Base-by-base conservation (phyloP, 2,888 invertebrate genomes). In the Azorinus chamasolen region DNA sequence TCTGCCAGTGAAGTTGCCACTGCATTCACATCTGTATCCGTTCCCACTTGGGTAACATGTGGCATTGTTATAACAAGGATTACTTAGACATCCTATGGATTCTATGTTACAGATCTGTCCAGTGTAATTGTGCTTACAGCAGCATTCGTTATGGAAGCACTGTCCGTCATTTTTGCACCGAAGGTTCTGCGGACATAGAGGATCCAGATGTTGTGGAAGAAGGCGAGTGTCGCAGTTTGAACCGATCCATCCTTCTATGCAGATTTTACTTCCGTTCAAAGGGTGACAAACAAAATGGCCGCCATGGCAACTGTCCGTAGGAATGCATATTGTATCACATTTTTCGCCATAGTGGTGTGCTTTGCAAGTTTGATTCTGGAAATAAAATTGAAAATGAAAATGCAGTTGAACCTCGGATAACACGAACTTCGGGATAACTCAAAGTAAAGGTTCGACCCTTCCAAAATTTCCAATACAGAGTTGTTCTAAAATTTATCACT, bases 141-240 rank as follows among this genome's bases (percentile, higher is more conserved):
- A 83, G 24, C 83, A 83, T 18, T 32, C 20, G n/a, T 50, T 46
- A 4, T 54, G 41, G 37, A 71, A 68, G 37, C 83, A 83, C 39
- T 79, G 75, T 14, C 83, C 83, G 32, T 73, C 83, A 39, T 79
- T 83, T 27, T 83, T 83, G 41, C 83, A 83, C 12, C 63, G 50
- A 1, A 78, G 22, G 14, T 62, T 58, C 5, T 39, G 24, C 0
- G 73, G 79, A 43, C 83, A 83, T 4, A 62, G 53, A 12, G 68
- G 63, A 43, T 83, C 83, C 0, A 77, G 39, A 24, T 55, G 32
- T 16, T 71, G 71, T 8, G 83, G 77, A 16, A 83, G 51, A 16
- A 41, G 18, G 20, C 83, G 43, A 2, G 59, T 77, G 32, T 79
- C 77, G 45, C 83, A 83, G 10, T 75, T 72, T 12, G 55, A 46